These are phyloP conservation scores for Teleogryllus oceanicus DNA, from an alignment of 2,888 invertebrate species.

Conservation along the genomic window DNA sequence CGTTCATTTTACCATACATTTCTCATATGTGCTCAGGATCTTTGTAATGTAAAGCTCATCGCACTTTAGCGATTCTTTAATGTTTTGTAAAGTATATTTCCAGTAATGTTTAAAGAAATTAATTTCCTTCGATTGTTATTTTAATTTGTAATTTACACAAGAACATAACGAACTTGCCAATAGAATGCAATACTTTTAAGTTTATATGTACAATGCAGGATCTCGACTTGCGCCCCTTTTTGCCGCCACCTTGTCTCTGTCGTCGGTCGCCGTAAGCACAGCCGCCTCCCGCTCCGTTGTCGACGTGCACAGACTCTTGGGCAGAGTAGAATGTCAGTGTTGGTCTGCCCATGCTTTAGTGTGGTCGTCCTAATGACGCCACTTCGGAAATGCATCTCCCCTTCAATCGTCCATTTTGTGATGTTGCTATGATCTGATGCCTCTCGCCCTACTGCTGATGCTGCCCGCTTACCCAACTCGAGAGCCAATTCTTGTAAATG, in stretches of 20 bases:
- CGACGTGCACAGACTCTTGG: neutral
- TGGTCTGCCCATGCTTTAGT: neutral
- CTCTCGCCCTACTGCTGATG: too few relatives aligned
- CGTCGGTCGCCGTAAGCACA: too few relatives aligned
- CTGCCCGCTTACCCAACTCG: too few relatives aligned
- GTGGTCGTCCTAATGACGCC: neutral
- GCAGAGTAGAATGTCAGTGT: conserved; percentile 7
- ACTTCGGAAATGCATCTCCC: too few relatives aligned
- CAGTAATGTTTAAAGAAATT: neutral
- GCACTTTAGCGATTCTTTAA: neutral
- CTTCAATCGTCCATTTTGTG: too few relatives aligned
- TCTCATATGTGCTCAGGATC: neutral
- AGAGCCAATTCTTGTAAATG: too few relatives aligned
- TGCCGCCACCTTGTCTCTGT: too few relatives aligned
- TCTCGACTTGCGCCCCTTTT: too few relatives aligned
- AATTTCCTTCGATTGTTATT: neutral
- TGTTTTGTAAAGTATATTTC: conserved; percentile 1
- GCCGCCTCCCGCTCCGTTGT: neutral
- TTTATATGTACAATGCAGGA: neutral
- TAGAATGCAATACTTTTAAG: neutral
- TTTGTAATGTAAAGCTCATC: conserved; percentile 18
- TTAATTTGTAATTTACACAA: neutral
- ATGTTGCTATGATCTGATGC: too few relatives aligned
- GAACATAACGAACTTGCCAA: neutral
- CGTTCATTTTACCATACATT: neutral